A percentile compares a stretch with the other conserved stretches of the same genome.
Evolutionary conservation across 2,797 vertebrate genomes (phyloP).

Genomic region (Parauchenoglanis punctatus): DNA sequence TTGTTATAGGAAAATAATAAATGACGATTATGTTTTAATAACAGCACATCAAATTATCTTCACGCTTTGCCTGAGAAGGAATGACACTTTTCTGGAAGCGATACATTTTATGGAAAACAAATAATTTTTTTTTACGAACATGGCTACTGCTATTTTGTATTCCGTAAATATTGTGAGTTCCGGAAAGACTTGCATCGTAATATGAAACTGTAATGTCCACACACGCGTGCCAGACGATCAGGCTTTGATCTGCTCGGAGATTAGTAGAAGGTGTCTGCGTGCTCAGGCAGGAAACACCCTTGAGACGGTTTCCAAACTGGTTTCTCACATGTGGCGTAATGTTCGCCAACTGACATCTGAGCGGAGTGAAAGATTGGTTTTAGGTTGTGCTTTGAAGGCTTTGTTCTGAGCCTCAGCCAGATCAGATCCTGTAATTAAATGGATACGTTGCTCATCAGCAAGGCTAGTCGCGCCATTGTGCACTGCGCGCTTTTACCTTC

Average conservation of each 20-base stretch:
- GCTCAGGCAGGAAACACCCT: constrained; percentile 20
- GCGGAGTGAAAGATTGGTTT: too few species aligned
- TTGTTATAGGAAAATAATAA: not conserved
- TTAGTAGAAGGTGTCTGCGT: not conserved
- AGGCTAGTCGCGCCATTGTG: not conserved
- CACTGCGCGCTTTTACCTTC: not conserved
- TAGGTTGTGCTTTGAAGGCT: too few species aligned
- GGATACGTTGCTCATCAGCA: not conserved
- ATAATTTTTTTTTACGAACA: too few species aligned
- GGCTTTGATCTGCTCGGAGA: not conserved
- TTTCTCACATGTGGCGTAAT: not conserved
- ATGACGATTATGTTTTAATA: not conserved
- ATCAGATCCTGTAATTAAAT: not conserved
- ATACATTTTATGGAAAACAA: too few species aligned
- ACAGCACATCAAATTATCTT: too few species aligned
- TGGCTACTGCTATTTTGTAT: too few species aligned
- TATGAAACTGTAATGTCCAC: not conserved
- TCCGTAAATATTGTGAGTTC: too few species aligned
- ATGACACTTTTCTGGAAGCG: too few species aligned
- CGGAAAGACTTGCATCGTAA: not conserved
- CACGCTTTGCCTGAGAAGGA: too few species aligned
- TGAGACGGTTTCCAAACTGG: constrained; percentile 18
- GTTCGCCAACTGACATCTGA: too few species aligned
- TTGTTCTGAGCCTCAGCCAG: not conserved
- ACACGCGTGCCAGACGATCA: not conserved